Evolutionary conservation across 2,113 vertebrate genomes (phyloP), one percentile per base, ranked within the genome.

Genomic region (Psephotus haematonotus): DNA sequence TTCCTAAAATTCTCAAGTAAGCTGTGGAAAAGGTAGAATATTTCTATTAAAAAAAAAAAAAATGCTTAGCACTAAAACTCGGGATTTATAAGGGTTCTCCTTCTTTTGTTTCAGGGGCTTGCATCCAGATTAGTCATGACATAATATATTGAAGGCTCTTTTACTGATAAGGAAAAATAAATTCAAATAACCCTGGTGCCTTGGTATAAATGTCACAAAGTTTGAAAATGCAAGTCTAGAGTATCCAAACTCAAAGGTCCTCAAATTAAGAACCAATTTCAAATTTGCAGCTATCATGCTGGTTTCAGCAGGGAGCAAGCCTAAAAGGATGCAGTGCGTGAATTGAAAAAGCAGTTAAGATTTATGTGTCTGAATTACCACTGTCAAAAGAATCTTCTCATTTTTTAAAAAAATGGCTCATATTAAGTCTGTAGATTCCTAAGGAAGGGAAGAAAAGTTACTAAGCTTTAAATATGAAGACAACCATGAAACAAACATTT

Each of bases 231-330:
- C 43, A 78, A 94, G 64, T 83, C 55, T 79, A 44, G 55, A 69
- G 41, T 62, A 62, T 76, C 63, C 93, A 88, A 94, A 92, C 28
- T 86, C 72, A 95, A 87, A 96, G 63, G 22, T 76, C 59, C 82
- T 92, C 67, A 95, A 80, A 97, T 93, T 95, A 97, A 96, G 25
- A 92, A 91, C 39, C 28, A 76, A 47, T 88, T 97, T 89, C 83
- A 95, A 97, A 92, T 86, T 57, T 95, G 29, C 59, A 89, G 67
- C 50, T 94, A 16, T 93, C 79, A 28, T 50, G n/a, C 93, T 94
- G 53, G 13, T 90, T 97, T 97, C 93, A 91, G 62, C 86, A 93
- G 68, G 53, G 76, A 64, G 27, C 59, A 70, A 49, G 9, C 91
- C 68, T 96, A 52, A 90, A 88, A 86, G 47, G 86, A 78, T 79